Conservation (phyloP, 2,888 invertebrate genomes). For the Meghimatium bilineatum region DNA sequence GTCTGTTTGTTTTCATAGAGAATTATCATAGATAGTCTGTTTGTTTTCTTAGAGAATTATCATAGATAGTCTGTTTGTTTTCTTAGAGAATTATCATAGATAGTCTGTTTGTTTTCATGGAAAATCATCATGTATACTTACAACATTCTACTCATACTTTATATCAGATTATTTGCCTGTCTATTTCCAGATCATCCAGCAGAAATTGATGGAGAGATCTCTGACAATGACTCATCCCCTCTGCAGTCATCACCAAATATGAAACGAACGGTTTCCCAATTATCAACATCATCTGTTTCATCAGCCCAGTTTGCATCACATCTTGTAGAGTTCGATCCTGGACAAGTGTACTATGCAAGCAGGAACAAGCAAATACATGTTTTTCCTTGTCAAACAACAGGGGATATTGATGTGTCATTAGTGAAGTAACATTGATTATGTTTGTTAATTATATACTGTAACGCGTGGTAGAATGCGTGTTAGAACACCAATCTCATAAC, state of each 20-base stretch:
- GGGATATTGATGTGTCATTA: slow-evolving; percentile 51
- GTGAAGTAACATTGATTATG: slow-evolving; percentile 14
- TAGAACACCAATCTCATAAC: too few relatives aligned
- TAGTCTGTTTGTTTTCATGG: too few relatives aligned
- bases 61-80: too few relatives aligned
- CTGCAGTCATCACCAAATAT: background rate
- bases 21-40: too few relatives aligned
- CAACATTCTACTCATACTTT: too few relatives aligned
- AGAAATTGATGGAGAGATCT: slow-evolving; percentile 82
- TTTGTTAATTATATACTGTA: too few relatives aligned
- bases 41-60: too few relatives aligned
- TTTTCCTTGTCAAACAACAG: slow-evolving; percentile 78
- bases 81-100: too few relatives aligned
- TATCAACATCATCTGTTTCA: slow-evolving; percentile 3
- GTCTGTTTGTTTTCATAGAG: too few relatives aligned
- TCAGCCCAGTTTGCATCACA: slow-evolving; percentile 44
- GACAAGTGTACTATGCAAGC: slow-evolving; percentile 93
- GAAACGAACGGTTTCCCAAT: slow-evolving; percentile 5
- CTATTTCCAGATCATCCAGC: slow-evolving; percentile 6
- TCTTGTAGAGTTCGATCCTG: slow-evolving; percentile 82
- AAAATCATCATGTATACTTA: too few relatives aligned
- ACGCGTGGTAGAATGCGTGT: too few relatives aligned
- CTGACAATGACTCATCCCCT: slow-evolving; percentile 76
- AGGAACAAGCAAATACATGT: slow-evolving; percentile 95
- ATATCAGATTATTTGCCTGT: too few relatives aligned